phyloP scores from a whole-genome alignment of 2,888 invertebrate genomes.

The Cryptophagus acutangulus region DNA sequence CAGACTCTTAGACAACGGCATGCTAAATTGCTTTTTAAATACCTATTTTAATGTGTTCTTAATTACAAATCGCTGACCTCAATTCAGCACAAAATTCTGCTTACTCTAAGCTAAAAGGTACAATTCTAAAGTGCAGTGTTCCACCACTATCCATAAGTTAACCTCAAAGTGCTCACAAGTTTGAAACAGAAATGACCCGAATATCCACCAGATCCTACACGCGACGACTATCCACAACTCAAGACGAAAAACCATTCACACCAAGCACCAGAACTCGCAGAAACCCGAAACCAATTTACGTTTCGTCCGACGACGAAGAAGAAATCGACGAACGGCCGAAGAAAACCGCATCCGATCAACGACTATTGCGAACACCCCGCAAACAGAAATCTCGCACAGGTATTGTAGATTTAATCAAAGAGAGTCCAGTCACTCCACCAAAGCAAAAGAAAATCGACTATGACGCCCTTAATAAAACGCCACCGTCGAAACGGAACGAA shows the following conservation, averaged over 20 bases:
- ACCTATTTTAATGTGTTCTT: too few species aligned
- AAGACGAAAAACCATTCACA: slow-evolving; percentile 6
- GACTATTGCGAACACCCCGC: slow-evolving; percentile 17
- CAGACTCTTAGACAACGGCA: too few species aligned
- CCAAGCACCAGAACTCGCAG: slow-evolving; percentile 7
- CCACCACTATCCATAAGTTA: too few species aligned
- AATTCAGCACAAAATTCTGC: too few species aligned
- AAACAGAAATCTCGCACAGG: slow-evolving; percentile 17
- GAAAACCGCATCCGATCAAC: slow-evolving; percentile 3
- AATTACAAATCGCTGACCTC: too few species aligned
- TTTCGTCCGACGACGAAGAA: slow-evolving; percentile 3
- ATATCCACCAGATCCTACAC: slow-evolving; percentile 20
- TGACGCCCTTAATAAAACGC: slow-evolving; percentile 11
- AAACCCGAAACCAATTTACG: slow-evolving; percentile 10
- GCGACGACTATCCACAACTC: slow-evolving; percentile 13
- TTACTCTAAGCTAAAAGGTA: too few species aligned
- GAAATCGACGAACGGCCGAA: slow-evolving; percentile 3
- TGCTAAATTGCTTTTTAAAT: too few species aligned
- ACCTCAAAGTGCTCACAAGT: neutral
- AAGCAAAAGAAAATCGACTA: slow-evolving; percentile 35
- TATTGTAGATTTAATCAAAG: slow-evolving; percentile 13
- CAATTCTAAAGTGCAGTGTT: too few species aligned
- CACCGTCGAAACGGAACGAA: slow-evolving; percentile 19
- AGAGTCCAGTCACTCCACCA: slow-evolving; percentile 38
- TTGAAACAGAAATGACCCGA: slow-evolving; percentile 11